Evolutionary conservation across 37 sponge, comb jelly and placozoan genomes (phyloP), one percentile per base, ranked within the genome.

Genomic region (Amphimedon queenslandica): DNA sequence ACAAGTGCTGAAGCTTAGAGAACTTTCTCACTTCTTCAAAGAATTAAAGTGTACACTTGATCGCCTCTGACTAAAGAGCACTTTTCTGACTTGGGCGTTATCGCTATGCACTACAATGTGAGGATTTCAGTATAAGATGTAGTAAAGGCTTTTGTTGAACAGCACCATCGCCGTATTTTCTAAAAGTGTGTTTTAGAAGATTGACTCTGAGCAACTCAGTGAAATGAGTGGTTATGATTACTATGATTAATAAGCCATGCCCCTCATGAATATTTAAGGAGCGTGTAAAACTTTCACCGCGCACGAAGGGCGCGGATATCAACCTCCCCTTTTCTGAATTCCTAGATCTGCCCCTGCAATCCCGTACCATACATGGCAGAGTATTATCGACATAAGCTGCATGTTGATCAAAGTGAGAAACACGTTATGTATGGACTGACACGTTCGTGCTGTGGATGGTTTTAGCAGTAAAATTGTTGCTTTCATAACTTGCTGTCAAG

Each of bases 1-100:
- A 42, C 81, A 74, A 75, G 73, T 74, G 81, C 81, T 55, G 81
- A 80, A n/a, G 64, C 61, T 36, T 72, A 73, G 42, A 63, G 81
- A 28, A 73, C 73, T 35, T 74, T 74, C 57, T 58, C 42, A 8
- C 64, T 58, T 24, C 39, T 80, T 37, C 32, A 27, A 4, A 79
- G 73, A 31, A 64, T 77, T 20, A 75, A 79, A 72, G 73, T 72
- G 2, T 73, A 77, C 30, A 70, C 80, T 35, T 72, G 80, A 2
- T 79, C 80, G 29, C 63, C 74, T 0, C 39, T 80, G 63, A 58
- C 73, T 38, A 37, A 74, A 34, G 74, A 76, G 42, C 64, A 37
- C 31, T 29, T 80, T n/a, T 57, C 74, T 38, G 74, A 80, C 58
- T 51, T 75, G 23, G 73, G 73, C 2, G 74, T 73, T 32, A 80